phyloP scores from a whole-genome alignment of 2,113 vertebrate genomes.

The Rhabdomys dilectus region DNA sequence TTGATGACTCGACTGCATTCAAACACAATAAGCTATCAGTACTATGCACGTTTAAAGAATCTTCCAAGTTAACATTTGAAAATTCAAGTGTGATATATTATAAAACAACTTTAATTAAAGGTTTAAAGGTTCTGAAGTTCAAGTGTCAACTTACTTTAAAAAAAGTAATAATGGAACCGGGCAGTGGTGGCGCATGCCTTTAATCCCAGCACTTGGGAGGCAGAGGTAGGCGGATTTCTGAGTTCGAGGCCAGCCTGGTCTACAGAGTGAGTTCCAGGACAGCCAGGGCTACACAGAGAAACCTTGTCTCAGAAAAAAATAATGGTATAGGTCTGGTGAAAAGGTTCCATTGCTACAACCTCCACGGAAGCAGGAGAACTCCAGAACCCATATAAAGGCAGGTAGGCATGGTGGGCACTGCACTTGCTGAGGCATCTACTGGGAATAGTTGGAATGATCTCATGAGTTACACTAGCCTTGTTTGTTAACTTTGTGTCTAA shows the following conservation, averaged over 20 bases:
- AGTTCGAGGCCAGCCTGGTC: too few relatives aligned
- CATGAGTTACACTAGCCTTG: background rate
- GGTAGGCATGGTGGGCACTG: background rate
- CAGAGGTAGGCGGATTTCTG: too few relatives aligned
- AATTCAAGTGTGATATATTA: background rate
- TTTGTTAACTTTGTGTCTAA: background rate
- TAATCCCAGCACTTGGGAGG: too few relatives aligned
- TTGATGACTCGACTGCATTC: slow-evolving; percentile 5
- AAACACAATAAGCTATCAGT: background rate
- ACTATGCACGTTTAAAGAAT: background rate
- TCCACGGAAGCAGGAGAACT: background rate
- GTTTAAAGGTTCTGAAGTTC: background rate
- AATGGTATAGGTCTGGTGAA: background rate
- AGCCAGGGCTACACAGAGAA: too few relatives aligned
- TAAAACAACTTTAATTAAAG: background rate
- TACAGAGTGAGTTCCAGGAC: too few relatives aligned
- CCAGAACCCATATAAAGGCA: too few relatives aligned
- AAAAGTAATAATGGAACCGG: too few relatives aligned
- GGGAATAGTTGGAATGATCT: too few relatives aligned
- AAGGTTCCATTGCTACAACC: background rate
- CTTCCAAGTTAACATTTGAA: background rate
- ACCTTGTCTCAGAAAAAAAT: too few relatives aligned
- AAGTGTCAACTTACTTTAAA: background rate
- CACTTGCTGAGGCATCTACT: background rate
- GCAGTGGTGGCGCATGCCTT: too few relatives aligned